A percentile compares a stretch with the other conserved stretches of the same genome.
Evolutionary conservation across 2,113 vertebrate species (phyloP).

Genomic region (Gasterosteus nipponicus): DNA sequence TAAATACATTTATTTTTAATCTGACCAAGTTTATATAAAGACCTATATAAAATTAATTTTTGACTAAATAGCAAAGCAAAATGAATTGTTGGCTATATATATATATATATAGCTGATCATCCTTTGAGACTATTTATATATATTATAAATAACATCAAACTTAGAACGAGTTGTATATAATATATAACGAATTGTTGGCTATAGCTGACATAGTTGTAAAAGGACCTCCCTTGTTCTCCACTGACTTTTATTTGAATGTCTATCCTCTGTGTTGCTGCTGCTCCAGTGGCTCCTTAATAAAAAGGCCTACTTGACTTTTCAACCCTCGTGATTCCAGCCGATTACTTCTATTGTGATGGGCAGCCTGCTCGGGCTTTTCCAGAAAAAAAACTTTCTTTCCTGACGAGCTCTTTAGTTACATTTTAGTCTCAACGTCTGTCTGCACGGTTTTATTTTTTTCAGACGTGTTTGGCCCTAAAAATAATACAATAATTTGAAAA

Average conservation of each 20-base stretch:
- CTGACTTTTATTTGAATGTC: constrained; percentile 35
- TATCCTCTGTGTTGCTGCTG: constrained; percentile 23
- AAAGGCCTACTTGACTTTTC: constrained; percentile 82
- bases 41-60: not conserved
- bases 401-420: constrained; percentile 27
- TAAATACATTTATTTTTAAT: not conserved
- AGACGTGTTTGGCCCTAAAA: too few species aligned
- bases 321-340: constrained; percentile 80
- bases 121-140: too few species aligned
- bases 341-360: constrained; percentile 70
- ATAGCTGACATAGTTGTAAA: not conserved
- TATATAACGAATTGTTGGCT: too few species aligned
- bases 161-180: too few species aligned
- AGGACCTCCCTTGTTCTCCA: not conserved
- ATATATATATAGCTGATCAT: too few species aligned
- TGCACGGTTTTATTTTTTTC: not conserved
- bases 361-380: constrained; percentile 27
- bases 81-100: not conserved
- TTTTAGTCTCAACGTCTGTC: not conserved
- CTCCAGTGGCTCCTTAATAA: constrained; percentile 59
- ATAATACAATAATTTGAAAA: not conserved
- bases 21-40: too few species aligned
- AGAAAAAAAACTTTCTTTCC: constrained; percentile 4
- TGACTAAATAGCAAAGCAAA: too few species aligned
- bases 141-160: not conserved